A percentile compares a stretch with the other conserved stretches of the same genome.
Evolutionary conservation across 1,140 invertebrate genomes (phyloP).

Genomic region (Lepeophtheirus salmonis): DNA sequence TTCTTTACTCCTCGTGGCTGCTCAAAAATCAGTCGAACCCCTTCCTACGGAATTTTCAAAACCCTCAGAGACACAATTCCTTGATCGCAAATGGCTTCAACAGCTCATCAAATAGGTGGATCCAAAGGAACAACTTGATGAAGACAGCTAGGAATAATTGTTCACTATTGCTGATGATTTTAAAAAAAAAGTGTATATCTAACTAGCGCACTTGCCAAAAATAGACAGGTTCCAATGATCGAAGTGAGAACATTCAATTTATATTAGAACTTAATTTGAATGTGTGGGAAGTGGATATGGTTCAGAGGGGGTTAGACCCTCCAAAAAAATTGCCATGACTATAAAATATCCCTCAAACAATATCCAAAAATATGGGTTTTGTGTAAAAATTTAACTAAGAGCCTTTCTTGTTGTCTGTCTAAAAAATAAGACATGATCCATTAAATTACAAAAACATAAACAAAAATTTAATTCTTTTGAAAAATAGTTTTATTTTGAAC

Average conservation of each 20-base stretch:
- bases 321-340: slow-evolving; percentile 68
- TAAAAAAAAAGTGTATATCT: slow-evolving; percentile 75
- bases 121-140: slow-evolving; percentile 79
- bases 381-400: no score
- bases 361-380: no score
- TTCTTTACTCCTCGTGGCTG: neutral
- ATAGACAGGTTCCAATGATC: slow-evolving; percentile 65
- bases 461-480: no score
- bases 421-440: no score
- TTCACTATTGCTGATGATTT: slow-evolving; percentile 87
- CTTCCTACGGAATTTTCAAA: neutral
- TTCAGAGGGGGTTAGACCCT: slow-evolving; percentile 71
- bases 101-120: slow-evolving; percentile 85
- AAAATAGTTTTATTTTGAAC: no score
- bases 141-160: slow-evolving; percentile 86
- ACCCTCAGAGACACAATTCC: slow-evolving; percentile 1
- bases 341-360: slow-evolving; percentile 89
- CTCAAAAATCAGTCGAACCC: neutral
- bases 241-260: slow-evolving; percentile 88
- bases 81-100: slow-evolving; percentile 38
- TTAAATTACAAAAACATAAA: no score
- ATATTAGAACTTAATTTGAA: slow-evolving; percentile 83
- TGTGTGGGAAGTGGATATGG: slow-evolving; percentile 90
- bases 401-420: no score
- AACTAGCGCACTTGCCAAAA: slow-evolving; percentile 73